Conservation (phyloP, 2,113 vertebrate genomes). For the Ancistrus triradiatus region DNA sequence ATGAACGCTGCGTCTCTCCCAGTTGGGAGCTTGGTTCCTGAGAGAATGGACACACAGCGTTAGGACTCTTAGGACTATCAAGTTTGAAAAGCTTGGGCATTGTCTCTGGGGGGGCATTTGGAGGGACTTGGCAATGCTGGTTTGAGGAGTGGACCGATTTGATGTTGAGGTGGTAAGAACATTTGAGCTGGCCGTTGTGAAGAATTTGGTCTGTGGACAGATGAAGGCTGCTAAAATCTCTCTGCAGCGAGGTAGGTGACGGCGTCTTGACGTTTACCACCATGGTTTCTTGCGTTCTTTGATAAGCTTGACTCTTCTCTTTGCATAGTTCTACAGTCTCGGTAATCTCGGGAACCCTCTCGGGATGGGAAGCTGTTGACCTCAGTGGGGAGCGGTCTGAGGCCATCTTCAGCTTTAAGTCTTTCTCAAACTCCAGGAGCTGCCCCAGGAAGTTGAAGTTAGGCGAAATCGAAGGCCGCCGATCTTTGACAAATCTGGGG, state of each 20-base stretch:
- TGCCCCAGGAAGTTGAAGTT: slow-evolving; percentile 98
- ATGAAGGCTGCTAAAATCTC: slow-evolving; percentile 85
- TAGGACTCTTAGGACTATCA: slow-evolving; percentile 77
- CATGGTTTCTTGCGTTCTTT: slow-evolving; percentile 24
- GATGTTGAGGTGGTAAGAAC: slow-evolving; percentile 96
- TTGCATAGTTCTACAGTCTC: slow-evolving; percentile 6
- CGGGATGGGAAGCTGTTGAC: slow-evolving; percentile 1
- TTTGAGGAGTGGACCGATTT: slow-evolving; percentile 84
- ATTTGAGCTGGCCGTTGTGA: slow-evolving; percentile 92
- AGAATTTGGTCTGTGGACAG: slow-evolving; percentile 89
- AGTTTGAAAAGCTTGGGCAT: slow-evolving; percentile 90
- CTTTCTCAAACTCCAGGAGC: slow-evolving; percentile 92
- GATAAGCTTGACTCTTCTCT: slow-evolving; percentile 26
- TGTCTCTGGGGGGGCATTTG: slow-evolving; percentile 62
- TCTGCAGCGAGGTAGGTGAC: slow-evolving; percentile 80
- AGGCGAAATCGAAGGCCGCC: slow-evolving; percentile 90
- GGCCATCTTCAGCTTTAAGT: slow-evolving; percentile 78
- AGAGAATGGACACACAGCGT: slow-evolving; percentile 67
- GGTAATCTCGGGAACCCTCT: slow-evolving; percentile 10
- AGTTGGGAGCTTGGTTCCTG: slow-evolving; percentile 73
- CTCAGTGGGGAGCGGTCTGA: slow-evolving; percentile 61
- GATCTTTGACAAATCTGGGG: slow-evolving; percentile 88
- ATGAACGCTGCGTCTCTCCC: slow-evolving; percentile 55
- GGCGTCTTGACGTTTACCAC: slow-evolving; percentile 65
- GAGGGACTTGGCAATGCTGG: slow-evolving; percentile 44